Percentiles rank a stretch among this genome's conserved stretches.
Conservation (phyloP, 2,113 vertebrate species). For the Phrynosoma platyrhinos region DNA sequence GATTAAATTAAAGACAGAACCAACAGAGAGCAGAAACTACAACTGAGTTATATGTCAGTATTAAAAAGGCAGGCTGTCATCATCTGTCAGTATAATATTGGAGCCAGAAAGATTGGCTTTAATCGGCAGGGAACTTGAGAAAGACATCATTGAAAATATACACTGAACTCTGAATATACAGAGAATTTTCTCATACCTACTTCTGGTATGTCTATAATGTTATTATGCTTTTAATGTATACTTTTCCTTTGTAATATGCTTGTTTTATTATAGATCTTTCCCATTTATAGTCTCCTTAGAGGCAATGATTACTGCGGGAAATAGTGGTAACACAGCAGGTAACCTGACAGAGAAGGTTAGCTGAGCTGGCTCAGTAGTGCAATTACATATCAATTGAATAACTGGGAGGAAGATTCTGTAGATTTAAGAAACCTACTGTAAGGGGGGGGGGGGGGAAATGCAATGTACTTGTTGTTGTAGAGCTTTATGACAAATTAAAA, state of each 20-base stretch:
- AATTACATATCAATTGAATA: slow-evolving; percentile 65
- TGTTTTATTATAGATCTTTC: slow-evolving; percentile 66
- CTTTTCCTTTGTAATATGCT: slow-evolving; percentile 51
- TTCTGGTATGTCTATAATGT: slow-evolving; percentile 54
- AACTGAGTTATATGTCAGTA: background rate
- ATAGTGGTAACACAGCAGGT: slow-evolving; percentile 67
- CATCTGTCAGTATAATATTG: slow-evolving; percentile 55
- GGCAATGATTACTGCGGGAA: slow-evolving; percentile 65
- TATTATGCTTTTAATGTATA: slow-evolving; percentile 64
- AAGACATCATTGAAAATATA: slow-evolving; percentile 47
- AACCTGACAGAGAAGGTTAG: slow-evolving; percentile 57
- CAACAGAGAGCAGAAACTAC: slow-evolving; percentile 1
- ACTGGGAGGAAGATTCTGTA: slow-evolving; percentile 47
- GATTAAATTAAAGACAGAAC: slow-evolving; percentile 45
- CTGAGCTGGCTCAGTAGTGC: slow-evolving; percentile 64
- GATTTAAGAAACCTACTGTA: slow-evolving; percentile 61
- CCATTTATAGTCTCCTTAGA: slow-evolving; percentile 61
- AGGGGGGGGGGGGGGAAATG: too few relatives aligned
- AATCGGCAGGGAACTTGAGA: slow-evolving; percentile 51
- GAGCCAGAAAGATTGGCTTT: slow-evolving; percentile 41
- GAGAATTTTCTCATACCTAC: slow-evolving; percentile 51
- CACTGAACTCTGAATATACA: slow-evolving; percentile 48
- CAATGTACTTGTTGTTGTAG: slow-evolving; percentile 52
- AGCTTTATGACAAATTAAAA: background rate
- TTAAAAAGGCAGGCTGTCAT: background rate